These are phyloP conservation scores for Macrotis lagotis DNA, from an alignment of 2,113 vertebrate species.

Conservation along the genomic window DNA sequence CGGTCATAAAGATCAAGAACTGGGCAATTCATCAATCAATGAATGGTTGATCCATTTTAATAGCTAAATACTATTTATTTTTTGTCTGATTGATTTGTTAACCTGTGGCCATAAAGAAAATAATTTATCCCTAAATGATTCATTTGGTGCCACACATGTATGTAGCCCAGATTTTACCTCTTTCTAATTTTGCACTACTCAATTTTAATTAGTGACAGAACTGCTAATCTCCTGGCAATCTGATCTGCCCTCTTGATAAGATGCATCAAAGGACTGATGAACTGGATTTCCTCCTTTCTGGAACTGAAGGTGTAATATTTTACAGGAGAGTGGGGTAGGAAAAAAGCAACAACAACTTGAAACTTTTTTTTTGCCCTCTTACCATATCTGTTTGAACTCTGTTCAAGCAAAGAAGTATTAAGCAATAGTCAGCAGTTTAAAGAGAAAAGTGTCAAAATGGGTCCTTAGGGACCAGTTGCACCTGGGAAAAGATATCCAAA, in stretches of 20 bases:
- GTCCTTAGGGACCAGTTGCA: not conserved
- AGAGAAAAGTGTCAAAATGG: not conserved
- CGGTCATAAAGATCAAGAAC: not conserved
- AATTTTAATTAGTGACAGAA: not conserved
- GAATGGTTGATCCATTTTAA: not conserved
- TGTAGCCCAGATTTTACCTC: not conserved
- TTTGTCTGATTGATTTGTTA: slow-evolving; percentile 46
- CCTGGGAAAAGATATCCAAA: not conserved
- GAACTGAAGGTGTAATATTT: not conserved
- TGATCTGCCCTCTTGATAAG: slow-evolving; percentile 19
- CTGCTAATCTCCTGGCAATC: not conserved
- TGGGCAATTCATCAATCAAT: not conserved
- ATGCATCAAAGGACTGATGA: not conserved
- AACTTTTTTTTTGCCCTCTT: not conserved
- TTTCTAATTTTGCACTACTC: slow-evolving; percentile 26
- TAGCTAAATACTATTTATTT: slow-evolving; percentile 20
- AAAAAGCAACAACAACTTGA: not conserved
- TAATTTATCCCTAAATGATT: not conserved
- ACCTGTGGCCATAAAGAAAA: slow-evolving; percentile 16
- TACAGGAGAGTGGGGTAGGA: not conserved
- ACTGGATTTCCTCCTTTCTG: not conserved
- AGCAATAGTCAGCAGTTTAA: not conserved
- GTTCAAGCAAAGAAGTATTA: not conserved
- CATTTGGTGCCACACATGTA: not conserved
- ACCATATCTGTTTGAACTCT: not conserved